Evolutionary conservation across 2,113 vertebrate genomes (phyloP).

Genomic region (Forbesichthys agassizii): DNA sequence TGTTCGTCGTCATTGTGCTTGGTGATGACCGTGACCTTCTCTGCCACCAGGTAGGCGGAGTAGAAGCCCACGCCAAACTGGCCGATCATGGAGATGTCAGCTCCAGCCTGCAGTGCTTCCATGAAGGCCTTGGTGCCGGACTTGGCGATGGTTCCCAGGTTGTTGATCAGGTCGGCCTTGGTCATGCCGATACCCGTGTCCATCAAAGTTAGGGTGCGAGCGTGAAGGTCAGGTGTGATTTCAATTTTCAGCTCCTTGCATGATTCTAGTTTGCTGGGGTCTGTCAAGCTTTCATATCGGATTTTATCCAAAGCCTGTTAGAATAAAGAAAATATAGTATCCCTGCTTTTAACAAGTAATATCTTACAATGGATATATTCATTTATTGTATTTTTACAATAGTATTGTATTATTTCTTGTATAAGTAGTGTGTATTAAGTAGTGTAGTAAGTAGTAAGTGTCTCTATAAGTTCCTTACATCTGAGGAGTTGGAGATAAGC

Average conservation of each 20-base stretch:
- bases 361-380: too few relatives aligned
- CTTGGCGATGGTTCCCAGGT: slow-evolving; percentile 91
- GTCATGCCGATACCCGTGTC: slow-evolving; percentile 95
- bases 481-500: slow-evolving; percentile 91
- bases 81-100: slow-evolving; percentile 95
- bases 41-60: slow-evolving; percentile 91
- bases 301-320: slow-evolving; percentile 90
- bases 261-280: slow-evolving; percentile 86
- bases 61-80: slow-evolving; percentile 98
- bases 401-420: too few relatives aligned
- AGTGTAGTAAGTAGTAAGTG: too few relatives aligned
- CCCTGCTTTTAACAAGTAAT: too few relatives aligned
- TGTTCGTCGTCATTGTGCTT: slow-evolving; percentile 95
- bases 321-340: too few relatives aligned
- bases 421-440: too few relatives aligned
- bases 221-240: slow-evolving; percentile 84
- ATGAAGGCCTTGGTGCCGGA: slow-evolving; percentile 95
- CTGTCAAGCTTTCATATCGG: slow-evolving; percentile 89
- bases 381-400: too few relatives aligned
- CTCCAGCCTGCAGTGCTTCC: slow-evolving; percentile 95
- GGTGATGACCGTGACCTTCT: slow-evolving; percentile 90
- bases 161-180: slow-evolving; percentile 93
- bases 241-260: slow-evolving; percentile 93
- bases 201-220: slow-evolving; percentile 85
- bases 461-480: slow-evolving; percentile 64